Percentiles rank a stretch among this genome's conserved stretches.
These are phyloP conservation scores for Acipenser ruthenus DNA, from an alignment of 2,797 vertebrate genomes.

Conservation along the genomic window DNA sequence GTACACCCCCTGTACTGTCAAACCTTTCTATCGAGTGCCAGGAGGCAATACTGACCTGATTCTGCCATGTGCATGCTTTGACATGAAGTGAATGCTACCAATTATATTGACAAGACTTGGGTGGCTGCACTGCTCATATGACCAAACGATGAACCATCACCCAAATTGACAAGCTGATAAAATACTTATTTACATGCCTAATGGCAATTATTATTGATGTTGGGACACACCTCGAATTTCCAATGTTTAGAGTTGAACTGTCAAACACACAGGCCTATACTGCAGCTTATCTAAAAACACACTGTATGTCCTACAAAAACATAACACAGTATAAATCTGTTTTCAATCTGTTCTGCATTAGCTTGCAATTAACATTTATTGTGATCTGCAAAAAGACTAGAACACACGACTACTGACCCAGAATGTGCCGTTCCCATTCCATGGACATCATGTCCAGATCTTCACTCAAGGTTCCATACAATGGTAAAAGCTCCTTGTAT, in stretches of 20 bases:
- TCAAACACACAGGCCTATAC: not conserved
- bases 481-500: too few relatives aligned
- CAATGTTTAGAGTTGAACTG: not conserved
- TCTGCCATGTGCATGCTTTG: conserved; percentile 31
- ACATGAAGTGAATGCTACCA: conserved; percentile 19
- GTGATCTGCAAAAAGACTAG: too few relatives aligned
- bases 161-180: conserved; percentile 41
- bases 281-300: not conserved
- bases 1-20: conserved; percentile 36
- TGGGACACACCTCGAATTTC: not conserved
- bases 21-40: conserved; percentile 41
- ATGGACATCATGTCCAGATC: too few relatives aligned
- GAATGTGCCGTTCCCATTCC: too few relatives aligned
- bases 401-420: too few relatives aligned
- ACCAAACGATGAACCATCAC: conserved; percentile 35
- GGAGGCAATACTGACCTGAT: conserved; percentile 40
- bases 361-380: not conserved
- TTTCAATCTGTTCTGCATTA: conserved; percentile 10
- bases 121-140: conserved; percentile 28
- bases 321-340: not conserved
- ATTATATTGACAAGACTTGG: conserved; percentile 43
- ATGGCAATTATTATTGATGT: conserved; percentile 15
- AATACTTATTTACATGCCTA: conserved; percentile 35
- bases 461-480: too few relatives aligned
- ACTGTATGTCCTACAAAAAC: not conserved